Evolutionary conservation across 2,113 vertebrate species (phyloP), one percentile per base, ranked within the genome.

Genomic region (Patagioenas fasciata): DNA sequence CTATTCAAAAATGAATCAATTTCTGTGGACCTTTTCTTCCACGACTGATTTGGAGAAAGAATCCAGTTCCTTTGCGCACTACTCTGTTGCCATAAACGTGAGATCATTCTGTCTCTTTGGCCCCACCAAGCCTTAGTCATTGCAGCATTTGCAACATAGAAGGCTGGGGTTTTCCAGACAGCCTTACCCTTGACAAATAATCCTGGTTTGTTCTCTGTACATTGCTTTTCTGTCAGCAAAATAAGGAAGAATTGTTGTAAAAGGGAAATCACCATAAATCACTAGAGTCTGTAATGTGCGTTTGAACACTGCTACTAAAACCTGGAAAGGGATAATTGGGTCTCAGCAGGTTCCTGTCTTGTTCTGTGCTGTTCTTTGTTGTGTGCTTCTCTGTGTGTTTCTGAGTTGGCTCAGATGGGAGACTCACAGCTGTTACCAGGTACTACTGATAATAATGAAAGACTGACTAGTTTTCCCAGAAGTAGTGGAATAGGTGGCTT

Each of bases 101-200:
- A 93, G 31, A 79, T 87, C 85, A 89, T 64, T 53, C 31, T 85
- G 78, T 89, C 85, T 93, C 64, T 80, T 61, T 54, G 74, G 70
- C 79, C 57, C 64, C 48, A 29, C 74, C 66, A 47, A 32, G 54
- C 34, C 50, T 93, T 90, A 88, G 61, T 81, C 81, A 93, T 58
- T 23, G n/a, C 29, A 62, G 61, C 4, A 0, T 77, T 58, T 60
- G 31, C 53, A 53, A 48, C 36, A 47, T 7, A 15, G 0, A 50
- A 53, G 70, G 34, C 38, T 48, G 47, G 21, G 25, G 21, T 75
- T 75, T 80, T 77, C 65, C 78, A 73, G 65, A 26, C 40, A 83
- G 54, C 31, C 58, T 90, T 66, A 25, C 44, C 61, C 54, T 32
- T 73, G 62, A 38, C 82, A 75, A 83, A 51, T 73, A 93, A 38